Evolutionary conservation across 2,797 vertebrate genomes (phyloP).

Genomic region (Odontamblyopus rebecca): DNA sequence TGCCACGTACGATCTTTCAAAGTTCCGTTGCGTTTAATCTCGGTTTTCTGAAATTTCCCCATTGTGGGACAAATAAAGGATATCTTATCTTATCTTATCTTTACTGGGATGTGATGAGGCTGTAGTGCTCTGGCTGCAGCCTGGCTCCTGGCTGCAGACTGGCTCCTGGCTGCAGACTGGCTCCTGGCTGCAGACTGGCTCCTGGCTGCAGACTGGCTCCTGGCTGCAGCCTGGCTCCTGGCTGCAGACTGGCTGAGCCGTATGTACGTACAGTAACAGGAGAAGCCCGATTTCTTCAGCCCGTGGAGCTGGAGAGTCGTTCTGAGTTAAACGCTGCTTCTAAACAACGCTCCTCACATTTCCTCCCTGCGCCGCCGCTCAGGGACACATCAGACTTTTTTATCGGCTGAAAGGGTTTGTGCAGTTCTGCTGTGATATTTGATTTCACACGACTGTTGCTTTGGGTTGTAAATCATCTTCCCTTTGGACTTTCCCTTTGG

Average conservation of each 20-base stretch:
- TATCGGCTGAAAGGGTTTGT: slow-evolving; percentile 6
- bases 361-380: background rate
- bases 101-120: slow-evolving; percentile 7
- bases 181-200: background rate
- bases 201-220: background rate
- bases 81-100: too few relatives aligned
- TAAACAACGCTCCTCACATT: slow-evolving; percentile 4
- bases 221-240: background rate
- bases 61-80: too few relatives aligned
- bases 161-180: background rate
- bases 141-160: too few relatives aligned
- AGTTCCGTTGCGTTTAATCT: too few relatives aligned
- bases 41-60: too few relatives aligned
- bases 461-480: slow-evolving; percentile 36
- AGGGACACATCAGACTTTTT: slow-evolving; percentile 3
- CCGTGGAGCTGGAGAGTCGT: background rate
- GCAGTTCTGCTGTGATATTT: background rate
- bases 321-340: background rate
- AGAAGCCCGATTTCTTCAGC: background rate
- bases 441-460: background rate
- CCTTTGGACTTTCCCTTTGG: background rate
- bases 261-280: background rate
- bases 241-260: background rate
- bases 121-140: background rate
- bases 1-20: too few relatives aligned